Evolutionary conservation across 2,113 vertebrate genomes (phyloP), one percentile per base, ranked within the genome.

Genomic region (Glaucidium brasilianum): DNA sequence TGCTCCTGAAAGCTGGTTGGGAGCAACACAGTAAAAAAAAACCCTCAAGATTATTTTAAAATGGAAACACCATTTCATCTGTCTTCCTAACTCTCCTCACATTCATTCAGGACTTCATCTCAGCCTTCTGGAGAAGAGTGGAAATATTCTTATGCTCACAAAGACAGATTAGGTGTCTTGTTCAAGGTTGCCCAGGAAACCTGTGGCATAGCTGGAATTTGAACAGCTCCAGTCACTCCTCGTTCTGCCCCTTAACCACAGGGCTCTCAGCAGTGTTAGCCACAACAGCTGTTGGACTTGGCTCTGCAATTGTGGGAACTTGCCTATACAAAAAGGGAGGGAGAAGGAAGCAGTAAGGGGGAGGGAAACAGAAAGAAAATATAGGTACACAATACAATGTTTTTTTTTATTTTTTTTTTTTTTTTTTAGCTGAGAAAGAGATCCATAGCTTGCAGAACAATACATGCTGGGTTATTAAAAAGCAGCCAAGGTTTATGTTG

Each of bases 281-380:
- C 85, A 45, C 62, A 88, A 35, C 56, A 90, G 71, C 78, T 92
- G 88, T 43, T 35, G 85, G 47, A 19, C n/a, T 96, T 96, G 86
- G 93, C 86, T 89, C 56, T 59, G 66, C 29, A 59, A 1, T 21
- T 78, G 91, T 96, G 95, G 94, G 96, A 95, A 96, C 84, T 37
- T 23, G 6, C 59, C 64, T 60, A 3, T 43, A 39, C 1, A 13
- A 55, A 25, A n/a, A n/a, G 12, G 19, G 41, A 88, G 45, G 43
- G 52, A 92, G 68, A 52, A 80, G 43, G 64, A 80, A 90, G 52
- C 37, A 53, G 11, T 7, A 17, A 34, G 15, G 32, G 27, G 39
- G 11, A 62, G 17, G n/a, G 35, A 77, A 86, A 21, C 6, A 95
- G 67, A 63, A 43, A n/a, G 19, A 72, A 88, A 91, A 83, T 4